These are phyloP conservation scores for Dryomyza anilis DNA, from an alignment of 2,888 invertebrate species.

Conservation along the genomic window DNA sequence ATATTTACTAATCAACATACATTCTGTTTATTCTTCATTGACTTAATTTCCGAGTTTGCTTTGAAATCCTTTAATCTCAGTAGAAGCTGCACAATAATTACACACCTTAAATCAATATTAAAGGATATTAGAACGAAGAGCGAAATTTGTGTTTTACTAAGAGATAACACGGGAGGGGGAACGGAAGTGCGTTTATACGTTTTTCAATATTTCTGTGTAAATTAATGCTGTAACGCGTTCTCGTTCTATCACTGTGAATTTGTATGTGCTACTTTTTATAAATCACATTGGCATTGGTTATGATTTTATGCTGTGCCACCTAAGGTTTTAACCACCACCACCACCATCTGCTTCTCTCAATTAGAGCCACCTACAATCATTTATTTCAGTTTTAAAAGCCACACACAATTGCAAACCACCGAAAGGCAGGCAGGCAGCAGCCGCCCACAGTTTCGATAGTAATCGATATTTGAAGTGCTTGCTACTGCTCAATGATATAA, in stretches of 20 bases:
- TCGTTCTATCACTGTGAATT: neutral
- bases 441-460: neutral
- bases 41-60: too few species aligned
- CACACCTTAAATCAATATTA: too few species aligned
- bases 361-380: neutral
- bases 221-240: too few species aligned
- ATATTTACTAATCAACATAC: too few species aligned
- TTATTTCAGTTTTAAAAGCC: neutral
- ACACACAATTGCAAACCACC: neutral
- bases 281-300: slow-evolving; percentile 6
- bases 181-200: neutral
- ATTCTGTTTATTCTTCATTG: too few species aligned
- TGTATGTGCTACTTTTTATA: neutral
- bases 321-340: too few species aligned
- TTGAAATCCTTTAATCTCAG: too few species aligned
- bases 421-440: neutral
- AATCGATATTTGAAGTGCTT: slow-evolving; percentile 12
- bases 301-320: slow-evolving; percentile 3
- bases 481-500: neutral
- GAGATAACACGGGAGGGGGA: too few species aligned
- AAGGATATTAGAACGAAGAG: too few species aligned
- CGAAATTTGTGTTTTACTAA: too few species aligned
- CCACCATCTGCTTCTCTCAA: neutral
- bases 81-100: too few species aligned
- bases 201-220: neutral